Percentiles rank a stretch among this genome's conserved stretches.
phyloP scores from a whole-genome alignment of 2,797 vertebrate species.

The Aphelocoma californica region DNA sequence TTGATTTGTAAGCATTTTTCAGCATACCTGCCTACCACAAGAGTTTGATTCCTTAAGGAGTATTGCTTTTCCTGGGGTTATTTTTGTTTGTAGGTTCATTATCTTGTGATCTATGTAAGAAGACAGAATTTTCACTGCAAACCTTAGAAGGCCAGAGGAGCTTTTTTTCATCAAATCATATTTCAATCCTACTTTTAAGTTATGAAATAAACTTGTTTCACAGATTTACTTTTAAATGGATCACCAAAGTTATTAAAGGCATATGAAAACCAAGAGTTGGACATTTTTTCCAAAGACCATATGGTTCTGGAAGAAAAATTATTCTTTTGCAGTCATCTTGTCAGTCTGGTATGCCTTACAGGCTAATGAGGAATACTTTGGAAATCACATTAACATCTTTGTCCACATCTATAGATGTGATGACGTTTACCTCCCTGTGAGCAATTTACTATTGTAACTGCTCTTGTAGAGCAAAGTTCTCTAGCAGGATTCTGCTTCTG shows the following conservation, averaged over 20 bases:
- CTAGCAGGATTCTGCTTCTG: neutral
- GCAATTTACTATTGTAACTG: neutral
- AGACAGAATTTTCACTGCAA: neutral
- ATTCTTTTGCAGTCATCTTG: neutral
- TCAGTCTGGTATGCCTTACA: neutral
- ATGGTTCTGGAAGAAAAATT: neutral
- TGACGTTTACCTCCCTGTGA: neutral
- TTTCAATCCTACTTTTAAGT: neutral
- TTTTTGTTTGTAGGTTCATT: neutral
- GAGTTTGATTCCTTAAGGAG: neutral
- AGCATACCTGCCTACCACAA: neutral
- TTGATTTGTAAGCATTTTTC: neutral
- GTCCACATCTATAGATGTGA: neutral
- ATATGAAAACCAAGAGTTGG: neutral
- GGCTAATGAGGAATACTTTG: neutral
- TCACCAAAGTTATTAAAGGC: neutral
- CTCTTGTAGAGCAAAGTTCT: neutral
- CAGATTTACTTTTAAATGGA: neutral
- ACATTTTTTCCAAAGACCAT: neutral
- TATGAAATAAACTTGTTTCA: neutral
- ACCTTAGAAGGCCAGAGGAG: neutral
- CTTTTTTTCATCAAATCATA: neutral
- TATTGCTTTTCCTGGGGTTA: neutral
- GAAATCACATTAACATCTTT: neutral
- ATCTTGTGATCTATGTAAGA: neutral